Conservation (phyloP, 2,797 vertebrate species). For the Ciconia nigra region DNA sequence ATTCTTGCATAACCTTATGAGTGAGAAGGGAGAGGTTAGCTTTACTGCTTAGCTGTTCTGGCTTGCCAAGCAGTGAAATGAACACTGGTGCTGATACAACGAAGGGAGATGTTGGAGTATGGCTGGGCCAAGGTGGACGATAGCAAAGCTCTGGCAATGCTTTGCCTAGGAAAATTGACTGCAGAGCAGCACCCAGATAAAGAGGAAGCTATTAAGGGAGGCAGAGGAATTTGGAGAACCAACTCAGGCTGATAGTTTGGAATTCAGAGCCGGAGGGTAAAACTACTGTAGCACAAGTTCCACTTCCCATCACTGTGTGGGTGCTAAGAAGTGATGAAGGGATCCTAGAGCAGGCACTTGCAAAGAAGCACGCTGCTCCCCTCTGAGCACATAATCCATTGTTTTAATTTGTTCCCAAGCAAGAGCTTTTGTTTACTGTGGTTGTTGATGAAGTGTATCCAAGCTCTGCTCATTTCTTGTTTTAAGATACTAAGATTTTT, state of each 20-base stretch:
- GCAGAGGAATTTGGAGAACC: background rate
- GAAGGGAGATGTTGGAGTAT: background rate
- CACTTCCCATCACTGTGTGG: background rate
- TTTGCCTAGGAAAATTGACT: background rate
- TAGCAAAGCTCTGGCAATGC: background rate
- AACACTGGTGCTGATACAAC: background rate
- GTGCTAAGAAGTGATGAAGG: background rate
- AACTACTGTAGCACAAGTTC: background rate
- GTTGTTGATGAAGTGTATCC: background rate
- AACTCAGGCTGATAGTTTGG: background rate
- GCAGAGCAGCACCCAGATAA: background rate
- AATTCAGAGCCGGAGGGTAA: background rate
- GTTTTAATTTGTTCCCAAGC: background rate
- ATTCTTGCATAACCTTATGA: background rate
- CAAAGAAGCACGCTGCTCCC: background rate
- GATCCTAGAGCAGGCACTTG: background rate
- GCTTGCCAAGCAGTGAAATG: background rate
- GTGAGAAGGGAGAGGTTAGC: background rate
- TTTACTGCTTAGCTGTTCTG: background rate
- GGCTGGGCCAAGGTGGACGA: background rate
- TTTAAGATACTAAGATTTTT: background rate
- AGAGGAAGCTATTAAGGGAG: background rate
- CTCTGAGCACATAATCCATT: background rate
- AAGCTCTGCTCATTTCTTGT: background rate
- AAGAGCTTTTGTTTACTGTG: background rate